Evolutionary conservation across 30 jellyfish, hydroid and myxozoan species (phyloP).

Genomic region (Aurelia sp.): DNA sequence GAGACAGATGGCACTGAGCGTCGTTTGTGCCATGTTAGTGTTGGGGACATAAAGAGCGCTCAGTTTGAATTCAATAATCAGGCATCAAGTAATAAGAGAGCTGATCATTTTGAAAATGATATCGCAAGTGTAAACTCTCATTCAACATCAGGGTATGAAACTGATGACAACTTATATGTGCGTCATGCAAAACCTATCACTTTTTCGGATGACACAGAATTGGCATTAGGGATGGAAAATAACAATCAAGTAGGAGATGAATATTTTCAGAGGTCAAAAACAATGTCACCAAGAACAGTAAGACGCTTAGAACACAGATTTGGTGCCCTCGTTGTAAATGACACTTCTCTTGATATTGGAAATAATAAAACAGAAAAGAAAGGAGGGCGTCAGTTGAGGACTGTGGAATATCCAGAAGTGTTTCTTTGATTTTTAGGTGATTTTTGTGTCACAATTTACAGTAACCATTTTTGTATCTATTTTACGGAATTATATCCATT

Average conservation of each 20-base stretch:
- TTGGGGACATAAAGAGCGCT: no score
- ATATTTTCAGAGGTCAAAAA: slow-evolving; percentile 27
- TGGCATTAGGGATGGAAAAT: slow-evolving; percentile 7
- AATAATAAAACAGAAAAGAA: background rate
- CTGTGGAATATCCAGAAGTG: slow-evolving; percentile 55
- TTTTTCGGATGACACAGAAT: background rate
- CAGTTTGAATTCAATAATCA: background rate
- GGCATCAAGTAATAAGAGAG: background rate
- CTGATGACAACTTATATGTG: slow-evolving; percentile 43
- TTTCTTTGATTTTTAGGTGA: slow-evolving; percentile 15
- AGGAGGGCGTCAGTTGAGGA: background rate
- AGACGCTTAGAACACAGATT: slow-evolving; percentile 63
- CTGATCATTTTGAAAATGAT: slow-evolving; percentile 29
- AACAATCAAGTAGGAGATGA: slow-evolving; percentile 8
- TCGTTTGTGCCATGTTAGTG: background rate
- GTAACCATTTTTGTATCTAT: background rate
- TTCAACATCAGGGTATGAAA: slow-evolving; percentile 71
- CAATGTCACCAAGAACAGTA: slow-evolving; percentile 66
- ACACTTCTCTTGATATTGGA: slow-evolving; percentile 3
- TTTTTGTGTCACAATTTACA: background rate
- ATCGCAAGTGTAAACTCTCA: slow-evolving; percentile 61
- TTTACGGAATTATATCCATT: no score
- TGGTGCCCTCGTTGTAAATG: slow-evolving; percentile 39
- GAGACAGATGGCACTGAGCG: slow-evolving; percentile 59
- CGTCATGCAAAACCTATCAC: background rate